A percentile compares a stretch with the other conserved stretches of the same genome.
Conservation (phyloP, 1,140 invertebrate genomes). For the Drosophila navojoa region DNA sequence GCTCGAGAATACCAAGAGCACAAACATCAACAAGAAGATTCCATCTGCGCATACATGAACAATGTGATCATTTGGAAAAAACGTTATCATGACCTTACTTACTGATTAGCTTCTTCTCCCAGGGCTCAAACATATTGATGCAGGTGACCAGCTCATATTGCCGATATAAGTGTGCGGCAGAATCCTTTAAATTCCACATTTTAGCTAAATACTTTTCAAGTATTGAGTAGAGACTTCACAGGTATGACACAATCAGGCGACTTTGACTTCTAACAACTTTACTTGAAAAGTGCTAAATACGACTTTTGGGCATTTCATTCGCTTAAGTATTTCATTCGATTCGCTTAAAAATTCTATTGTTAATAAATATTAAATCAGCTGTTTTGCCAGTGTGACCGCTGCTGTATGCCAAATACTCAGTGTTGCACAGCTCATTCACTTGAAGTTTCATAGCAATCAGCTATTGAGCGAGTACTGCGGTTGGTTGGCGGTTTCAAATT, state of each 20-base stretch:
- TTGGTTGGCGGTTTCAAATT: constrained; percentile 1
- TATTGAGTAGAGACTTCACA: background rate
- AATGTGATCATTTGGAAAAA: background rate
- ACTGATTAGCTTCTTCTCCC: constrained; percentile 82
- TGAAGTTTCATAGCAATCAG: constrained; percentile 8
- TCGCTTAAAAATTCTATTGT: constrained; percentile 20
- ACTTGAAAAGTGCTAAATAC: background rate
- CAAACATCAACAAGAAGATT: constrained; percentile 67
- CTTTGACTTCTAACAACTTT: background rate
- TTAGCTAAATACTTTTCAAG: constrained; percentile 2
- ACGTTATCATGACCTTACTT: constrained; percentile 23
- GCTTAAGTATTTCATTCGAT: background rate
- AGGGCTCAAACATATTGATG: constrained; percentile 81
- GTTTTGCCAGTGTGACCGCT: constrained; percentile 28
- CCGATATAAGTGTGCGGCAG: constrained; percentile 61
- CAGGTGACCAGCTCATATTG: constrained; percentile 78
- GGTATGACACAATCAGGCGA: background rate
- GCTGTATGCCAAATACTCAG: background rate
- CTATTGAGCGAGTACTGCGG: background rate
- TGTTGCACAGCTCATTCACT: constrained; percentile 3
- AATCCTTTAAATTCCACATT: constrained; percentile 72
- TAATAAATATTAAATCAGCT: constrained; percentile 21
- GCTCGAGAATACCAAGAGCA: constrained; percentile 73
- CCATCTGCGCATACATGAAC: constrained; percentile 48
- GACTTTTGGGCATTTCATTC: background rate